Evolutionary conservation across 2,113 vertebrate species (phyloP).

Genomic region (Urocolius indicus): DNA sequence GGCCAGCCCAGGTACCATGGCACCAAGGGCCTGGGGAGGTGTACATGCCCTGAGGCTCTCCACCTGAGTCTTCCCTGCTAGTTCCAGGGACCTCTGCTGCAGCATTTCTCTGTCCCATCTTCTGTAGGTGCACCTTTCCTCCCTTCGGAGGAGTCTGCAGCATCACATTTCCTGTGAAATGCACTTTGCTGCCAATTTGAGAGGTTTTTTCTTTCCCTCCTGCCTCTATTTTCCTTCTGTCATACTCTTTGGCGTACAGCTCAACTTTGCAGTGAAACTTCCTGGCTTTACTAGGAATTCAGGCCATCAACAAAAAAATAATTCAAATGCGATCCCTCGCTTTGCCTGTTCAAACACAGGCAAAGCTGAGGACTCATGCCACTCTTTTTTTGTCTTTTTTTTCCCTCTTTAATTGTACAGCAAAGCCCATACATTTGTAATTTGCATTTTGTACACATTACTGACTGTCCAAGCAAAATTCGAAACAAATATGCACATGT

Average conservation of each 20-base stretch:
- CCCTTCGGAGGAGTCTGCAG: neutral
- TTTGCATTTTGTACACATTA: conserved; percentile 74
- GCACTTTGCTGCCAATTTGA: neutral
- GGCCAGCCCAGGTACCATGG: fast-evolving
- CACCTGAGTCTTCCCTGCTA: neutral
- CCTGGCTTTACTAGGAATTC: conserved; percentile 40
- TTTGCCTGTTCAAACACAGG: conserved; percentile 34
- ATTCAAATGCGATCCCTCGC: neutral
- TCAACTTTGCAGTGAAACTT: conserved; percentile 23
- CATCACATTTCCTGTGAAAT: conserved; percentile 3
- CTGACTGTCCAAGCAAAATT: conserved; percentile 71
- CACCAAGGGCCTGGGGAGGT: neutral
- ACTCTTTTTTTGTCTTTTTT: conserved; percentile 24
- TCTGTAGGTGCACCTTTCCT: neutral
- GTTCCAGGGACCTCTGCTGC: neutral
- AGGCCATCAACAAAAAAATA: neutral
- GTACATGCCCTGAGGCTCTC: neutral
- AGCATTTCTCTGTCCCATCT: neutral
- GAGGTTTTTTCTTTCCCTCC: conserved; percentile 29
- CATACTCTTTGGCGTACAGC: conserved; percentile 11
- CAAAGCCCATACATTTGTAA: conserved; percentile 58
- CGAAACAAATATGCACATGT: conserved; percentile 64
- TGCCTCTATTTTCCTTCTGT: conserved; percentile 48
- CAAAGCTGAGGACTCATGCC: conserved; percentile 10
- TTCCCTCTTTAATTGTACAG: conserved; percentile 44